phyloP scores from a whole-genome alignment of 2,888 invertebrate species.

The Phyllotreta cruciferae region DNA sequence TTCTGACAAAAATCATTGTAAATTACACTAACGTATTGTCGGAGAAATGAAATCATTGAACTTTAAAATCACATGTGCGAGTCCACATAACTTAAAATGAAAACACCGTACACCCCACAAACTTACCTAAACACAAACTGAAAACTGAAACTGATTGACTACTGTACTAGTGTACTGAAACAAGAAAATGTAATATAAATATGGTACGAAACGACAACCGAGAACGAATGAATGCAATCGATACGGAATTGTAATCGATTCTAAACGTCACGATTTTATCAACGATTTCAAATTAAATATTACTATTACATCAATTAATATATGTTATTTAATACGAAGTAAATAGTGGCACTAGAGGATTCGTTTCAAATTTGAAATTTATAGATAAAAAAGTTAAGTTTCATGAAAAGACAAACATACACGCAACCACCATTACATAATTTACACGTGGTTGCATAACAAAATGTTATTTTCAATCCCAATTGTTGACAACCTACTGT shows the following conservation, averaged over 20 bases:
- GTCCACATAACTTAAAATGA: conserved; percentile 42
- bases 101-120: conserved; percentile 41
- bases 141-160: conserved; percentile 8
- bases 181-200: conserved; percentile 12
- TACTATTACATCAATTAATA: too few species aligned
- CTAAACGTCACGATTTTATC: not conserved
- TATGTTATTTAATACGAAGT: too few species aligned
- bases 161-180: conserved; percentile 1
- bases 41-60: conserved; percentile 43
- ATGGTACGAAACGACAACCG: too few species aligned
- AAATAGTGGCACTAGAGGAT: too few species aligned
- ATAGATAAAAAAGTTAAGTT: too few species aligned
- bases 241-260: conserved; percentile 5
- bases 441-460: too few species aligned
- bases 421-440: too few species aligned
- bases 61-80: conserved; percentile 51
- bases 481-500: too few species aligned
- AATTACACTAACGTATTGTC: conserved; percentile 38
- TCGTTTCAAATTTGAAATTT: too few species aligned
- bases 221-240: not conserved
- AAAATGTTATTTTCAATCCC: too few species aligned
- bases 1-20: conserved; percentile 50
- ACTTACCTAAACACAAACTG: conserved; percentile 46
- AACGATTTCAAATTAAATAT: too few species aligned
- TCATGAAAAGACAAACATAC: too few species aligned